Conservation (phyloP, 1,140 invertebrate species). For the Drosophila navojoa region DNA sequence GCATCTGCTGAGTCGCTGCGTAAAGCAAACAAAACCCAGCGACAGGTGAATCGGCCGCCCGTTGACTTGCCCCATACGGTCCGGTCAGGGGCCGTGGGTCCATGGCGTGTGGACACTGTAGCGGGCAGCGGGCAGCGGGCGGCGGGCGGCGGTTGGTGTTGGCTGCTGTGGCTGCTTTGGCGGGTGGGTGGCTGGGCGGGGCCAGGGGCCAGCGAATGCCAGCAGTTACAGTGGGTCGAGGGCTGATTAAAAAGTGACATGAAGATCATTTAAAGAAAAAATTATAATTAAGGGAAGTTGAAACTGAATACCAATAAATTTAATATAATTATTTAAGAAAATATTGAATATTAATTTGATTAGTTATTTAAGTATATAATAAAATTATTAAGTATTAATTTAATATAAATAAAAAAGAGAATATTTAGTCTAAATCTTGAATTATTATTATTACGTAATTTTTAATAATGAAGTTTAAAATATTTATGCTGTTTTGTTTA, state of each 20-base stretch:
- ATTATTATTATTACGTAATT: too few relatives aligned
- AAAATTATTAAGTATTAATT: too few relatives aligned
- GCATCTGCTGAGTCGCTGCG: constrained; percentile 48
- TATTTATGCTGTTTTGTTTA: too few relatives aligned
- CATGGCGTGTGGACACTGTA: not conserved
- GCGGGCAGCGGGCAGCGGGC: constrained; percentile 5
- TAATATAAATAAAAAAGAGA: too few relatives aligned
- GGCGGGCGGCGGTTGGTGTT: not conserved
- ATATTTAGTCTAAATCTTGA: not conserved
- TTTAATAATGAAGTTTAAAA: too few relatives aligned
- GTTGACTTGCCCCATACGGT: constrained; percentile 75
- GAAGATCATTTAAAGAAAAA: too few relatives aligned
- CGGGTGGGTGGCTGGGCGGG: constrained; percentile 35
- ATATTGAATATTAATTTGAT: too few relatives aligned
- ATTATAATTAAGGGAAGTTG: too few relatives aligned
- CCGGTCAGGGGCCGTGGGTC: constrained; percentile 16
- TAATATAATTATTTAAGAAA: too few relatives aligned
- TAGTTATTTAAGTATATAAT: too few relatives aligned
- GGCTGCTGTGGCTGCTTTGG: constrained; percentile 41
- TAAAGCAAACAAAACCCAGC: constrained; percentile 73
- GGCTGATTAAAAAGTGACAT: not conserved
- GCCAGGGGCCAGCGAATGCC: constrained; percentile 41
- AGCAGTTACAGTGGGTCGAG: constrained; percentile 29
- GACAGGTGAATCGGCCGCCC: constrained; percentile 80
- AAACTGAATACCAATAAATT: too few relatives aligned